phyloP scores from a whole-genome alignment of 2,113 vertebrate genomes.

The Otolemur garnettii region DNA sequence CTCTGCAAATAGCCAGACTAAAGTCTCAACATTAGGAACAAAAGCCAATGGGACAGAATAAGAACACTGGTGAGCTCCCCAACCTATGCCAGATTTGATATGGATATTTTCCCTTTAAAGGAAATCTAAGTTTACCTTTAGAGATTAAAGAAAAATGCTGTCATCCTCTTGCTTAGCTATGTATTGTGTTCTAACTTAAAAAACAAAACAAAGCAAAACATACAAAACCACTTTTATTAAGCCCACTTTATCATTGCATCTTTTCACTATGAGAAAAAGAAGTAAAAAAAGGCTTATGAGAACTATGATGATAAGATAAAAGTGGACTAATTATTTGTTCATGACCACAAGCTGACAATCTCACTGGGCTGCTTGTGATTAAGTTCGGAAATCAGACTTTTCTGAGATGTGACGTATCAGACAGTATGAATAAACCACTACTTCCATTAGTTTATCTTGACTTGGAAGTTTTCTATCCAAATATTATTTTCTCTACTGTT shows the following conservation, averaged over 20 bases:
- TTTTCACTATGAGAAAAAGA: neutral
- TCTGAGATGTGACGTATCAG: slow-evolving; percentile 27
- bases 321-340: slow-evolving; percentile 27
- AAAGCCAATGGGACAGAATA: neutral
- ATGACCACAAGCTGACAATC: slow-evolving; percentile 20
- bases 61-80: neutral
- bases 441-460: slow-evolving; percentile 40
- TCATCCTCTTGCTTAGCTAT: neutral
- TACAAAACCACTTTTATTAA: neutral
- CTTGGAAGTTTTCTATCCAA: slow-evolving; percentile 56
- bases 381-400: slow-evolving; percentile 29
- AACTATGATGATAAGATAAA: slow-evolving; percentile 30
- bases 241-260: neutral
- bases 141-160: slow-evolving; percentile 29
- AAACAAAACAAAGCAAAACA: neutral
- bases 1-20: slow-evolving; percentile 25
- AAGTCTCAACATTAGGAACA: neutral
- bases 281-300: neutral
- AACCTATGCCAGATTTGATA: neutral
- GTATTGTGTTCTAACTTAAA: slow-evolving; percentile 16
- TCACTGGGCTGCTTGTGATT: slow-evolving; percentile 7
- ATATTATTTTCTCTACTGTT: slow-evolving; percentile 49
- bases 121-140: slow-evolving; percentile 51
- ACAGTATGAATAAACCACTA: slow-evolving; percentile 28
- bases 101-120: neutral